Percentiles rank a stretch among this genome's conserved stretches.
phyloP scores from a whole-genome alignment of 2,888 invertebrate species.

The Sympetrum striolatum region DNA sequence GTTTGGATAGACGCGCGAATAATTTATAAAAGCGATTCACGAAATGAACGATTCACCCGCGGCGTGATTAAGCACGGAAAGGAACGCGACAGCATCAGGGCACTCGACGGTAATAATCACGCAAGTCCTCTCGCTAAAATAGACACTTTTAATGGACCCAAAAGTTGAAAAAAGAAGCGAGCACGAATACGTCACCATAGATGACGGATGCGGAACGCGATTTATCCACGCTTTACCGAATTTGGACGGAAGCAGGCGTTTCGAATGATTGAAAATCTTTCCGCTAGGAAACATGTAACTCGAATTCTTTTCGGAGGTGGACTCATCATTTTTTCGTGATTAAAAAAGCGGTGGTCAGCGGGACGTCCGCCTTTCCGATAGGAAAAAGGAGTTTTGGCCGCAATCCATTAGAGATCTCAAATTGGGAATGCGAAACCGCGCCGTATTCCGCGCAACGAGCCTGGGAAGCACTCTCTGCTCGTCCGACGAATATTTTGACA shows the following conservation, averaged over 20 bases:
- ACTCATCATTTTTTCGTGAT: background rate
- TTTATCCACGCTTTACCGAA: background rate
- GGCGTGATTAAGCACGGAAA: too few relatives aligned
- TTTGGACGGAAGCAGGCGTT: background rate
- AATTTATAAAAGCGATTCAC: too few relatives aligned
- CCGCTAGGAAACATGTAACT: background rate
- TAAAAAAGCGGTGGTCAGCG: background rate
- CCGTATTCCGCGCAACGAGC: background rate
- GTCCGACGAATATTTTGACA: background rate
- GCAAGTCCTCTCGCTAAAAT: too few relatives aligned
- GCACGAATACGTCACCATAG: too few relatives aligned
- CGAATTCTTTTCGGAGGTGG: too few relatives aligned
- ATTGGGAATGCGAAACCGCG: background rate
- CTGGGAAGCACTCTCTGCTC: background rate
- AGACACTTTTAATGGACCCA: too few relatives aligned
- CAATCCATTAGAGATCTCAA: background rate
- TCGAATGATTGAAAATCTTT: background rate
- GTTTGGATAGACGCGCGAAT: too few relatives aligned
- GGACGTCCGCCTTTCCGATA: background rate
- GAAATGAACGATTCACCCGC: too few relatives aligned
- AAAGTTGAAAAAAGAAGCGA: too few relatives aligned
- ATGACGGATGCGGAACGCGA: too few relatives aligned
- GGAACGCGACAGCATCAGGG: too few relatives aligned
- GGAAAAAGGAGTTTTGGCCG: background rate
- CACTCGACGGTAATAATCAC: too few relatives aligned